phyloP scores from a whole-genome alignment of 2,113 vertebrate species.

The Neolamprologus falcicula region DNA sequence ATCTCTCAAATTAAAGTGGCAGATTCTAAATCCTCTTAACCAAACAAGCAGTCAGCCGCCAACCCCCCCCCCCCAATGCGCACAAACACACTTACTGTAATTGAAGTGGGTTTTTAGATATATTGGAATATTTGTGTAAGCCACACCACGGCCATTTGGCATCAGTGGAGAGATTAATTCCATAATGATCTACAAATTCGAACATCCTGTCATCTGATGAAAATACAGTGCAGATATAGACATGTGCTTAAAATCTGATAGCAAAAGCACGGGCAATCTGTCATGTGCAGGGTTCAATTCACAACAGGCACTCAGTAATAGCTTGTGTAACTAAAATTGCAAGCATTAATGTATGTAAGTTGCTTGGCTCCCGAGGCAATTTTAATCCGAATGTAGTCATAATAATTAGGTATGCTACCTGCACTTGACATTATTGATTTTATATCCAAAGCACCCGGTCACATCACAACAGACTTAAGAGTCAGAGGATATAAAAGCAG shows the following conservation, averaged over 20 bases:
- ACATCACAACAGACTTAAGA: slow-evolving; percentile 32
- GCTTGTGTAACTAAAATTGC: neutral
- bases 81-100: slow-evolving; percentile 53
- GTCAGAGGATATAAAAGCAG: slow-evolving; percentile 16
- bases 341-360: neutral
- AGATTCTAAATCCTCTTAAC: slow-evolving; percentile 66
- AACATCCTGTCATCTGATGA: slow-evolving; percentile 37
- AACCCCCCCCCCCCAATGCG: neutral
- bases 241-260: slow-evolving; percentile 14
- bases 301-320: neutral
- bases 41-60: slow-evolving; percentile 64
- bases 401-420: slow-evolving; percentile 10
- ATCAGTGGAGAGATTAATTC: slow-evolving; percentile 53
- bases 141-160: slow-evolving; percentile 46
- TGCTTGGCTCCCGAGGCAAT: neutral
- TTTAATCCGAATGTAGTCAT: slow-evolving; percentile 8
- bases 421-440: slow-evolving; percentile 6
- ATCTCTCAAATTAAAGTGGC: slow-evolving; percentile 67
- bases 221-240: slow-evolving; percentile 19
- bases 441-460: neutral
- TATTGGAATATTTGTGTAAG: slow-evolving; percentile 57
- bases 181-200: slow-evolving; percentile 53
- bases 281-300: neutral
- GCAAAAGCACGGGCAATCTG: neutral
- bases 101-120: slow-evolving; percentile 56